phyloP scores from a whole-genome alignment of 2,113 vertebrate species.

The Xiphophorus couchianus region DNA sequence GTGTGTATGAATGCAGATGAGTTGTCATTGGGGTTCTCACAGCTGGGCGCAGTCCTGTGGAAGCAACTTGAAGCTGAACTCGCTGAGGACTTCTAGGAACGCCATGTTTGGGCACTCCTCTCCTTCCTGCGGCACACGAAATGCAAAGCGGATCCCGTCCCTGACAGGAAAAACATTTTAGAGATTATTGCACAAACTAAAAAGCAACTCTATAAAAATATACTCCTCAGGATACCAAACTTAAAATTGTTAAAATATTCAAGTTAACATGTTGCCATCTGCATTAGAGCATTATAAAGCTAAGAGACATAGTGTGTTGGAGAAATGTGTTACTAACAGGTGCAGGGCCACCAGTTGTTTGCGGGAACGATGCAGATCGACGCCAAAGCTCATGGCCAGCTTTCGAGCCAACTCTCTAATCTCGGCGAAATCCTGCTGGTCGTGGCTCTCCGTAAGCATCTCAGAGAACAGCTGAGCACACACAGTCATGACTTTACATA shows the following conservation, averaged over 20 bases:
- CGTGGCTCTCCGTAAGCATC: conserved; percentile 61
- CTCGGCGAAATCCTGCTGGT: conserved; percentile 73
- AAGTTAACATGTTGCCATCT: background rate
- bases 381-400: conserved; percentile 86
- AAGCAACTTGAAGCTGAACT: conserved; percentile 88
- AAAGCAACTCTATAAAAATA: too few relatives aligned
- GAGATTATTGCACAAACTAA: background rate
- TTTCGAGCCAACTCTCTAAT: conserved; percentile 86
- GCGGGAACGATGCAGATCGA: conserved; percentile 82
- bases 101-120: conserved; percentile 76
- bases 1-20: background rate
- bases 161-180: conserved; percentile 58
- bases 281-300: background rate
- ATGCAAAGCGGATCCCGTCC: conserved; percentile 86
- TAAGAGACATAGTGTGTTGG: background rate
- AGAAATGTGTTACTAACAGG: conserved; percentile 44
- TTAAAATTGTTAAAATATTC: background rate
- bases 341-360: conserved; percentile 84
- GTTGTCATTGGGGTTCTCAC: conserved; percentile 75
- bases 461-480: conserved; percentile 66
- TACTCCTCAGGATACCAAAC: background rate
- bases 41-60: conserved; percentile 80
- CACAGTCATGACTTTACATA: conserved; percentile 46
- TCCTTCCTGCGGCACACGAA: conserved; percentile 58
- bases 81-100: conserved; percentile 88